Evolutionary conservation across 2,888 invertebrate species (phyloP).

Genomic region (Ctena decussata): DNA sequence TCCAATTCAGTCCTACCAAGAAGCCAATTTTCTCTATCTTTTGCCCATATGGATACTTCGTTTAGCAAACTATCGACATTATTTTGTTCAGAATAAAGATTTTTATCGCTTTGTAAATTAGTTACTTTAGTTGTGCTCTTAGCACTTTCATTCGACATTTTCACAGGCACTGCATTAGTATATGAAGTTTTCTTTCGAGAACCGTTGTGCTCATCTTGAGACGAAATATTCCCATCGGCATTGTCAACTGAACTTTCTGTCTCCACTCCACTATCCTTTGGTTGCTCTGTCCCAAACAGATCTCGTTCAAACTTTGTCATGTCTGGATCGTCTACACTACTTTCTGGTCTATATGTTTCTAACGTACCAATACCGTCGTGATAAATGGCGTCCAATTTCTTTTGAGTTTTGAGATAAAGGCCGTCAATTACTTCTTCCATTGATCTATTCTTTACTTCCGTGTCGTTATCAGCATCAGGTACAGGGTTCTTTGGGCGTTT

Average conservation of each 20-base stretch:
- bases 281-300: not conserved
- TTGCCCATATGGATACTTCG: slow-evolving; percentile 61
- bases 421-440: slow-evolving; percentile 63
- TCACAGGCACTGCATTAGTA: not conserved
- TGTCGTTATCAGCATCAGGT: not conserved
- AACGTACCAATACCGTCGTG: slow-evolving; percentile 54
- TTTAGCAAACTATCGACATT: slow-evolving; percentile 51
- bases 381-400: slow-evolving; percentile 57
- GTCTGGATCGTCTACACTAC: not conserved
- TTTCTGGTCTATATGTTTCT: slow-evolving; percentile 8
- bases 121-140: not conserved
- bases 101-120: not conserved
- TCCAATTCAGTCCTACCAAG: slow-evolving; percentile 30
- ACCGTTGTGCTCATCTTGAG: not conserved
- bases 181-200: not conserved
- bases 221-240: not conserved
- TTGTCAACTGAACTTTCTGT: not conserved
- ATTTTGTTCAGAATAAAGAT: not conserved
- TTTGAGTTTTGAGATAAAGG: slow-evolving; percentile 53
- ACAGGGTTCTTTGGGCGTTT: slow-evolving; percentile 54
- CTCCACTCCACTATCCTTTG: not conserved
- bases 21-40: slow-evolving; percentile 61
- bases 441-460: slow-evolving; percentile 18
- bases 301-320: slow-evolving; percentile 8
- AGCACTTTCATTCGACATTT: not conserved